A percentile compares a stretch with the other conserved stretches of the same genome.
Evolutionary conservation across 2,113 vertebrate species (phyloP).

Genomic region (Collichthys lucidus): DNA sequence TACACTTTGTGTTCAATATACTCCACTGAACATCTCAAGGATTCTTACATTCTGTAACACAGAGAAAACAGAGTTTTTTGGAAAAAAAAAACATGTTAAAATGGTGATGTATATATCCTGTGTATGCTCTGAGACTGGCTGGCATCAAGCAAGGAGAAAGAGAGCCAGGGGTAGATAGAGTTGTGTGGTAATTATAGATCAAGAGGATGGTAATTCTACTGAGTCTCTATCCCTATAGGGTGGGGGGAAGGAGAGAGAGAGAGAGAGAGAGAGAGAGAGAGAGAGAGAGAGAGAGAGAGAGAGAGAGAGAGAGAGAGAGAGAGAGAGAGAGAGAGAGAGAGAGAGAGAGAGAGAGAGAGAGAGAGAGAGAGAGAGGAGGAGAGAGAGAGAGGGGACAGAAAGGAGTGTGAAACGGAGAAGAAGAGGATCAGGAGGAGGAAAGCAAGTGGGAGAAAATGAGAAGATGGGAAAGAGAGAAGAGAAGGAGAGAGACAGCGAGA

Average conservation of each 20-base stretch:
- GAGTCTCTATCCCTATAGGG: conserved; percentile 72
- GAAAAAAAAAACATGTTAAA: conserved; percentile 2
- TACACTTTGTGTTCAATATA: conserved; percentile 1
- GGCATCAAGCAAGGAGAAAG: conserved; percentile 60
- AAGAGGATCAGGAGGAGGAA: background rate
- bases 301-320: background rate
- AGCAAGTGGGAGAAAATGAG: background rate
- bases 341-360: background rate
- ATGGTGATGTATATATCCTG: conserved; percentile 34
- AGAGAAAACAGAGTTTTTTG: background rate
- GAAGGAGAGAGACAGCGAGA: background rate
- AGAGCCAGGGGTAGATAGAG: conserved; percentile 70
- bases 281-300: background rate
- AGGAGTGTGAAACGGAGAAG: background rate
- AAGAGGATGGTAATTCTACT: conserved; percentile 80
- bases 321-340: background rate
- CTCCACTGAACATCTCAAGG: background rate
- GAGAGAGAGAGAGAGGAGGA: background rate
- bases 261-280: background rate
- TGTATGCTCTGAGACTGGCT: conserved; percentile 44
- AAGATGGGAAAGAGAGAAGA: conserved; percentile 2
- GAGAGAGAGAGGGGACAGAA: conserved; percentile 4
- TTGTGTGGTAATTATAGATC: conserved; percentile 82
- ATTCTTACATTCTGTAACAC: background rate
- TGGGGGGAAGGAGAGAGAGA: background rate